Conservation (phyloP, 2,888 invertebrate genomes). For the Prionchulus punctatus region DNA sequence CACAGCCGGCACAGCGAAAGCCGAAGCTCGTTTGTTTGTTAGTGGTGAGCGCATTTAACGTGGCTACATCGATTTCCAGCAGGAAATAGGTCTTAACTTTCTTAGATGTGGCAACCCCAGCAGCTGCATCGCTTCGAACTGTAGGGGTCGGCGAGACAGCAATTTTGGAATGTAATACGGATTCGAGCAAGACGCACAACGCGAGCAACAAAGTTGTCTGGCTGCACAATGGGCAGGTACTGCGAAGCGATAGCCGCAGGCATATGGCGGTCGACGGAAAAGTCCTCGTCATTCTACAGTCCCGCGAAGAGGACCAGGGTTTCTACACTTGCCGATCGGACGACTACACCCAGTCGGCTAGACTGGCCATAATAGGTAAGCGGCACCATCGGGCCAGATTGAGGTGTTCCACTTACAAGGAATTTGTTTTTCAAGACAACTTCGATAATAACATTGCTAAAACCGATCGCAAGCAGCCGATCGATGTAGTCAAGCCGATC, state of each 20-base stretch:
- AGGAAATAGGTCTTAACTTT: too few relatives aligned
- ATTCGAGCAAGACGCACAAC: background rate
- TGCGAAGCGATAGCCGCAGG: constrained; percentile 59
- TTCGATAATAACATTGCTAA: too few relatives aligned
- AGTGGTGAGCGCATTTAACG: constrained; percentile 39
- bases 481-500: too few relatives aligned
- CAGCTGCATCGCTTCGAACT: too few relatives aligned
- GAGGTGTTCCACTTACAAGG: too few relatives aligned
- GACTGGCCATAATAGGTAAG: too few relatives aligned
- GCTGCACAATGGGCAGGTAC: constrained; percentile 42
- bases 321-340: constrained; percentile 61
- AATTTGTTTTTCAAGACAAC: too few relatives aligned
- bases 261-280: constrained; percentile 73
- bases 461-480: too few relatives aligned
- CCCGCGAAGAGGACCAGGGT: constrained; percentile 59
- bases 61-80: too few relatives aligned
- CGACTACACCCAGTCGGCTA: too few relatives aligned
- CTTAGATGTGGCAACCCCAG: constrained; percentile 64
- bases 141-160: constrained; percentile 62
- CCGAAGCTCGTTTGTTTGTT: constrained; percentile 69
- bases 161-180: constrained; percentile 55
- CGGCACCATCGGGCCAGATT: too few relatives aligned
- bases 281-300: constrained; percentile 66
- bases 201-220: background rate
- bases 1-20: constrained; percentile 64